phyloP scores from a whole-genome alignment of 2,113 vertebrate species.

The Antechinus flavipes region DNA sequence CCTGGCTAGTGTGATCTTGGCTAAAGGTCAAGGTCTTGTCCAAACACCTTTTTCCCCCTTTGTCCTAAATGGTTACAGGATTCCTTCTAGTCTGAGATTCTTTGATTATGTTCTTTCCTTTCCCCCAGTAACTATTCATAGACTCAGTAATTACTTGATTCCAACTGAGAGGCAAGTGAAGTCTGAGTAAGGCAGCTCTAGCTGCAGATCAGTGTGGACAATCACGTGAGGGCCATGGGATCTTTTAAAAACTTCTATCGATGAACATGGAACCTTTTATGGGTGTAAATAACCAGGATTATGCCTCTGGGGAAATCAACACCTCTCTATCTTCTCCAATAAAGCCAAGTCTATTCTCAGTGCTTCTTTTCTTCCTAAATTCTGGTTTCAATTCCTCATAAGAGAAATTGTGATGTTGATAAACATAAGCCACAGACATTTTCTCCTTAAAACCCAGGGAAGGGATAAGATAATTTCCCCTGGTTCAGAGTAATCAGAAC shows the following conservation, averaged over 20 bases:
- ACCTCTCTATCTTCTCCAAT: background rate
- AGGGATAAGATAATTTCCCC: slow-evolving; percentile 79
- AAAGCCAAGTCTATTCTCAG: background rate
- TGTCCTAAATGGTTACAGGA: background rate
- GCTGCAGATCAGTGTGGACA: background rate
- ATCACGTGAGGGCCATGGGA: background rate
- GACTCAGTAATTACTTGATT: background rate
- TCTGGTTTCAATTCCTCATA: slow-evolving; percentile 65
- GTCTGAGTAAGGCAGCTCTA: background rate
- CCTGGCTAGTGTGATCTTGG: background rate
- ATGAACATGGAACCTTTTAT: background rate
- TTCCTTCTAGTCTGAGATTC: background rate
- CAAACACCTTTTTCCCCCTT: background rate
- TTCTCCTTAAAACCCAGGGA: slow-evolving; percentile 78
- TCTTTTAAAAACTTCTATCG: background rate
- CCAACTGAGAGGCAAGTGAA: background rate
- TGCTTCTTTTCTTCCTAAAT: slow-evolving; percentile 54
- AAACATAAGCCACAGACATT: slow-evolving; percentile 77
- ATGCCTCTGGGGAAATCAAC: background rate
- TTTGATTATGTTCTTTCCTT: background rate
- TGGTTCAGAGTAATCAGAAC: slow-evolving; percentile 76
- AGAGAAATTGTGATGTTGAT: slow-evolving; percentile 72
- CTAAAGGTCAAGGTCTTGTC: background rate
- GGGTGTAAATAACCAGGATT: background rate
- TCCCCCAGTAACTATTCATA: background rate